These are phyloP conservation scores for Ethmia dodecea DNA, from an alignment of 2,888 invertebrate species.

Conservation along the genomic window DNA sequence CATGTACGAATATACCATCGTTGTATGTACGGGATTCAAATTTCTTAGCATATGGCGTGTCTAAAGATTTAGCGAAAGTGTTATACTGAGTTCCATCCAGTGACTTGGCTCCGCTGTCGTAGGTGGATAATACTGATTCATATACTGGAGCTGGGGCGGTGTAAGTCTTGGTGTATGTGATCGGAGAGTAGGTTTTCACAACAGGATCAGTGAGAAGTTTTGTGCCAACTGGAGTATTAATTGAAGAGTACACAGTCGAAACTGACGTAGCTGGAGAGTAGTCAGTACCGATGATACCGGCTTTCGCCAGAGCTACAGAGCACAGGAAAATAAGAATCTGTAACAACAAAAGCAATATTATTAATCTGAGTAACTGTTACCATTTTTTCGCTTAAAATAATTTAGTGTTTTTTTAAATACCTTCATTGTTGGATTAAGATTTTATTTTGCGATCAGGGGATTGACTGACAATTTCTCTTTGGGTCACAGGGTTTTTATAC, in stretches of 20 bases:
- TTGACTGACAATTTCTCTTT: slow-evolving; percentile 35
- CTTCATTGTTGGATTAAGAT: slow-evolving; percentile 34
- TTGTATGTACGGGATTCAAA: slow-evolving; percentile 20
- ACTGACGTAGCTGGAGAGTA: slow-evolving; percentile 24
- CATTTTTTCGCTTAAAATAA: not conserved
- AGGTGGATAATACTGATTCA: slow-evolving; percentile 24
- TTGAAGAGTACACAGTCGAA: slow-evolving; percentile 24
- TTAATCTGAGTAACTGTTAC: not conserved
- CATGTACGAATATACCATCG: slow-evolving; percentile 16
- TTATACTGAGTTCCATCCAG: slow-evolving; percentile 23
- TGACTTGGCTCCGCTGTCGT: slow-evolving; percentile 23
- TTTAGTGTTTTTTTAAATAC: slow-evolving; percentile 23
- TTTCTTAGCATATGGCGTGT: slow-evolving; percentile 24
- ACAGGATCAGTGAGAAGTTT: slow-evolving; percentile 5
- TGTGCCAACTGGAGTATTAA: slow-evolving; percentile 15
- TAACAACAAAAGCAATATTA: slow-evolving; percentile 17
- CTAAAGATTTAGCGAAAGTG: slow-evolving; percentile 22
- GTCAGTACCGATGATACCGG: slow-evolving; percentile 25
- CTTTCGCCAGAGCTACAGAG: slow-evolving; percentile 24
- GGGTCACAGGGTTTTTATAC: slow-evolving; percentile 41
- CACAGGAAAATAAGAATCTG: slow-evolving; percentile 33
- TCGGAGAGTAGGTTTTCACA: slow-evolving; percentile 8
- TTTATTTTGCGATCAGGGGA: slow-evolving; percentile 18
- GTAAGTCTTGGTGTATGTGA: slow-evolving; percentile 16
- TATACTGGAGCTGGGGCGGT: slow-evolving; percentile 24